Percentiles rank a stretch among this genome's conserved stretches.
Conservation (phyloP, 2,797 vertebrate genomes). For the Acropternis orthonyx region DNA sequence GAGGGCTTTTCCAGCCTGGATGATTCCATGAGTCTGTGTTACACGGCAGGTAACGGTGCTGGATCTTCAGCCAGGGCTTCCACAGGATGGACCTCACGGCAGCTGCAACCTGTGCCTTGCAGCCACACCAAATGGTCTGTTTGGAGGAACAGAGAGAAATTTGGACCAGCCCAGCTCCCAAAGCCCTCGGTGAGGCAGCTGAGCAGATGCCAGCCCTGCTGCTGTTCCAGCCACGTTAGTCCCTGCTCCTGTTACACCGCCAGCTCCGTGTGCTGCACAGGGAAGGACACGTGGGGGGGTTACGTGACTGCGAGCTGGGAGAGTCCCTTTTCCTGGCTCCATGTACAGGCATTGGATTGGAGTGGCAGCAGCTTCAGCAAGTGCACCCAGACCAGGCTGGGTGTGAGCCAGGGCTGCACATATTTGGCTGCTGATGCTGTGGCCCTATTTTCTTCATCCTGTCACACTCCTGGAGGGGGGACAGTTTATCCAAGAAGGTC, state of each 20-base stretch:
- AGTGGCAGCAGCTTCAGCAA: background rate
- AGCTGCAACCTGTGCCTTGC: background rate
- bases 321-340: background rate
- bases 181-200: background rate
- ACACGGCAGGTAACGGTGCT: rapidly evolving
- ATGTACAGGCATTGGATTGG: background rate
- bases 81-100: background rate
- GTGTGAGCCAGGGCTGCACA: background rate
- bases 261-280: background rate
- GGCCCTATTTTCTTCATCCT: background rate
- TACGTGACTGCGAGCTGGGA: background rate
- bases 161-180: background rate
- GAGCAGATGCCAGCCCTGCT: background rate
- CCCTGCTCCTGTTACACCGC: background rate
- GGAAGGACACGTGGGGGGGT: background rate
- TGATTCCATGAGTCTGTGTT: background rate
- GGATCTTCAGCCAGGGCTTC: background rate
- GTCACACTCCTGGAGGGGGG: background rate
- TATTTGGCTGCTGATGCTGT: background rate
- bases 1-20: background rate
- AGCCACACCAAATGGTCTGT: background rate
- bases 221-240: background rate
- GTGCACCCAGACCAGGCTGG: background rate
- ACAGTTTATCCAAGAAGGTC: background rate
- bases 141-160: background rate